These are phyloP conservation scores for Nibea albiflora DNA, from an alignment of 2,113 vertebrate species.

Conservation along the genomic window DNA sequence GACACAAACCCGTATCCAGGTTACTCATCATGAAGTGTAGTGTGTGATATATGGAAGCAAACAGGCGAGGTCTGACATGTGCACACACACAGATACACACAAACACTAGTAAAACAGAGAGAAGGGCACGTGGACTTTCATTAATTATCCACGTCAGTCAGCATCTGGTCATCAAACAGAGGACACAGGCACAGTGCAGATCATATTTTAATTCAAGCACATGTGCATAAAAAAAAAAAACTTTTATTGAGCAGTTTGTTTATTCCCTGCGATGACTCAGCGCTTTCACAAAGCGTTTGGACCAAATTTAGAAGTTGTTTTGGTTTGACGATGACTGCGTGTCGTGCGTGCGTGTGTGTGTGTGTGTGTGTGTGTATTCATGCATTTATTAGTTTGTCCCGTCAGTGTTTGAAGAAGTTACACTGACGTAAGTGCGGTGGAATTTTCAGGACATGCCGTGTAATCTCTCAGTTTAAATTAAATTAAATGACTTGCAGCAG, in stretches of 20 bases:
- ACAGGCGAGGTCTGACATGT: not conserved
- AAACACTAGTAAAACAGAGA: conserved; percentile 4
- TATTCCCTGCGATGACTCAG: not conserved
- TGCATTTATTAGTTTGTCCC: no score
- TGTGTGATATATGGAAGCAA: conserved; percentile 15
- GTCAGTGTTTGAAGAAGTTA: not conserved
- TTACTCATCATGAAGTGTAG: not conserved
- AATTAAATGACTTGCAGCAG: not conserved
- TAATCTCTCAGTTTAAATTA: not conserved
- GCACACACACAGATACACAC: not conserved
- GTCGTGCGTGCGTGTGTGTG: no score
- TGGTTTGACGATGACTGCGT: no score
- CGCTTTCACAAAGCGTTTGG: not conserved
- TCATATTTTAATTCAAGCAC: not conserved
- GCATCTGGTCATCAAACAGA: not conserved
- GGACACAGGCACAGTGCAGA: not conserved
- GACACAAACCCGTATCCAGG: not conserved
- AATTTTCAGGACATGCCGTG: not conserved
- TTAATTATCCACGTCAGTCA: not conserved
- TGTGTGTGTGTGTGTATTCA: no score
- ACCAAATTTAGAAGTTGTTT: not conserved
- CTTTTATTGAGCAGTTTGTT: not conserved
- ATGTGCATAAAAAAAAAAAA: no score
- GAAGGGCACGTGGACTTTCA: not conserved
- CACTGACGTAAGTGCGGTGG: not conserved